phyloP scores from a whole-genome alignment of 2,113 vertebrate genomes.

The Chaetorhynchus papuensis region DNA sequence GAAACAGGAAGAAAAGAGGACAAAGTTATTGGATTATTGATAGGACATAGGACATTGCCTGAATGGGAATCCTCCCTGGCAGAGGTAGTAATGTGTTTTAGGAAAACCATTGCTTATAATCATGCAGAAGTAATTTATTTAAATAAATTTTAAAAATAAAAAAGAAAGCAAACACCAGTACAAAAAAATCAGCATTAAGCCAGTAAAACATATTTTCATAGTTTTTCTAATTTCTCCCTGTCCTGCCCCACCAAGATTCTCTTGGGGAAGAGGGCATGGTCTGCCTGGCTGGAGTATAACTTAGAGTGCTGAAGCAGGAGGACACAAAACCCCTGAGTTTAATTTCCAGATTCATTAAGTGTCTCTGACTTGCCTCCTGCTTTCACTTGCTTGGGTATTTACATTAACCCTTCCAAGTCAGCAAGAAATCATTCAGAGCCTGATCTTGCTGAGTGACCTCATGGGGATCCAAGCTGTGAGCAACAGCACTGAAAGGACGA shows the following conservation, averaged over 20 bases:
- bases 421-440: not conserved
- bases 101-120: not conserved
- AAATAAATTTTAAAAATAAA: not conserved
- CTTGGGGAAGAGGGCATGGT: not conserved
- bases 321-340: not conserved
- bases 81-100: not conserved
- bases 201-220: not conserved
- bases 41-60: not conserved
- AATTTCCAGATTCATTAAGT: not conserved
- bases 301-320: not conserved
- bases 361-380: not conserved
- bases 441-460: not conserved
- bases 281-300: not conserved
- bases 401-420: not conserved
- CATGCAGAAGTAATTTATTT: not conserved
- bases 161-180: not conserved
- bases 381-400: not conserved
- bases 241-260: not conserved
- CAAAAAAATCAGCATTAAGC: not conserved
- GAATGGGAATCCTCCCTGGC: not conserved
- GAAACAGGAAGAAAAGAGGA: not conserved
- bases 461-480: not conserved
- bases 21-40: not conserved
- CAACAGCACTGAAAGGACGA: not conserved
- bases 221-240: not conserved